Evolutionary conservation across 1,140 invertebrate species (phyloP).

Genomic region (Oncopeltus fasciatus): DNA sequence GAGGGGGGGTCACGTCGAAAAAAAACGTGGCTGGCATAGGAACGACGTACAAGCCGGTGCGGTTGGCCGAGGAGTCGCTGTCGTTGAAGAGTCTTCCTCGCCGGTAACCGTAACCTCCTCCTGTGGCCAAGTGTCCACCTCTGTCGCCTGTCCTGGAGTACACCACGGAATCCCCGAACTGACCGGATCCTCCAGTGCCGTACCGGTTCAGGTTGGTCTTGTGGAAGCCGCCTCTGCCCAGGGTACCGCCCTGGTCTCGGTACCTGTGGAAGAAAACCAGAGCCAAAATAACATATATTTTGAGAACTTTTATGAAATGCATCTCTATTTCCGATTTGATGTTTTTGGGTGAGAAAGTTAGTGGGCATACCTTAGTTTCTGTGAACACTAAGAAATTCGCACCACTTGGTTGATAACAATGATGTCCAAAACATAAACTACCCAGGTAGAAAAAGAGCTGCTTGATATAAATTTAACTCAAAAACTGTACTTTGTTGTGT

Average conservation of each 20-base stretch:
- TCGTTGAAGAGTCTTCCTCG: neutral
- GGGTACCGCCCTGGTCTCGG: conserved; percentile 23
- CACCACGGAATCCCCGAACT: conserved; percentile 18
- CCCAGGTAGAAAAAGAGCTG: no score
- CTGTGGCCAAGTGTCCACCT: neutral
- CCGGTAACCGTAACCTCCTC: neutral
- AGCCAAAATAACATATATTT: neutral
- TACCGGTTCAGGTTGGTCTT: conserved; percentile 23
- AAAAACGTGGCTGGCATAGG: conserved; percentile 20
- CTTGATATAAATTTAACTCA: no score
- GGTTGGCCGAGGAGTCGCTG: conserved; percentile 5
- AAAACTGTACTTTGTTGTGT: no score
- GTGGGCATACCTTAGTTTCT: neutral
- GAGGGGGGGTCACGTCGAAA: conserved; percentile 17
- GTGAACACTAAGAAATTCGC: no score
- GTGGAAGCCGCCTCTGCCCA: conserved; percentile 23
- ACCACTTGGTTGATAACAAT: no score
- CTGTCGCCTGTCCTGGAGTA: conserved; percentile 2
- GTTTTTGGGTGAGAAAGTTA: neutral
- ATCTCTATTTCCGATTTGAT: neutral
- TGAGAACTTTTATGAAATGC: neutral
- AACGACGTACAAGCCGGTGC: conserved; percentile 18
- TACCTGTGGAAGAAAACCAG: conserved; percentile 13
- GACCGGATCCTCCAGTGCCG: conserved; percentile 21
- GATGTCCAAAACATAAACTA: no score